Evolutionary conservation across 2,888 invertebrate genomes (phyloP).

Genomic region (Palloptera scutellata): DNA sequence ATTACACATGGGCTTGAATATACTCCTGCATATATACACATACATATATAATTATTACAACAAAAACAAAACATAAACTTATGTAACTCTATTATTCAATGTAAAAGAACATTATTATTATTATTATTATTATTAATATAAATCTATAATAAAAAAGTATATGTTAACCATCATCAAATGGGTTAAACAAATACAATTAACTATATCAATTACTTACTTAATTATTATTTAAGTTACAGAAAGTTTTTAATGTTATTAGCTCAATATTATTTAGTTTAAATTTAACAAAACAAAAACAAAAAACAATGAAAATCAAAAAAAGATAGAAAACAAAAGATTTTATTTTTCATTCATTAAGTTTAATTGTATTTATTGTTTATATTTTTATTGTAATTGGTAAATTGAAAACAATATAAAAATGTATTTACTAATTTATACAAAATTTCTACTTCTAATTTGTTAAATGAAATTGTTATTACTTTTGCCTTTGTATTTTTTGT

Average conservation of each 20-base stretch:
- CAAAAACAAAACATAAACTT: not conserved
- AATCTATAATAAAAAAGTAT: conserved; percentile 12
- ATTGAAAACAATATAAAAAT: too few relatives aligned
- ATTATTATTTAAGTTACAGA: not conserved
- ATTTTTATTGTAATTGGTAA: too few relatives aligned
- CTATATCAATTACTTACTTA: conserved; percentile 2
- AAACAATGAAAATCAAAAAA: too few relatives aligned
- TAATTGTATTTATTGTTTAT: too few relatives aligned
- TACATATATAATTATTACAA: not conserved
- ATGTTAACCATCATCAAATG: conserved; percentile 6
- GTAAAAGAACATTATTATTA: not conserved
- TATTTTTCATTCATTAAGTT: too few relatives aligned
- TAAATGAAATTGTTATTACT: too few relatives aligned
- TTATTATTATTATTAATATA: conserved; percentile 18
- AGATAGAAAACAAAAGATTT: too few relatives aligned
- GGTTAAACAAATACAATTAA: not conserved
- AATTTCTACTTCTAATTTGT: too few relatives aligned
- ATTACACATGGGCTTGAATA: not conserved
- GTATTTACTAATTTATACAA: too few relatives aligned
- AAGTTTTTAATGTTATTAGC: conserved; percentile 21
- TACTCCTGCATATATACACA: not conserved
- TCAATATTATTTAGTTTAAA: conserved; percentile 29
- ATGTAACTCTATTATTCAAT: too few relatives aligned
- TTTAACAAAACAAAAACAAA: conserved; percentile 15
- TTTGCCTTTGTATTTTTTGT: too few relatives aligned